Conservation (phyloP, 2,888 invertebrate genomes). For the Drosophila heteroneura region DNA sequence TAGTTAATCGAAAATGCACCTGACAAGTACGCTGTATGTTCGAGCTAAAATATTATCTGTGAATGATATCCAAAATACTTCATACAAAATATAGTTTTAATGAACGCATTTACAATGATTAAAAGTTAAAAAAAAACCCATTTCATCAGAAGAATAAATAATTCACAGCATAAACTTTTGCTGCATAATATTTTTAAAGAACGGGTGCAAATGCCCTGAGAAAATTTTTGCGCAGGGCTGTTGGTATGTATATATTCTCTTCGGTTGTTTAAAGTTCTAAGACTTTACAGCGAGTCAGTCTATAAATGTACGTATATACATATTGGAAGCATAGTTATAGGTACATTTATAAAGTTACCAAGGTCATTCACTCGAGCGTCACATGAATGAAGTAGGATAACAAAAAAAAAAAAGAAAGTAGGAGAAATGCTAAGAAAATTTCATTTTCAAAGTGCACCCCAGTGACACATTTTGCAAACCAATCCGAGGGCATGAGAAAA, state of each 20-base stretch:
- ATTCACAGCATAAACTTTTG: background rate
- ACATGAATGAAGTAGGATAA: slow-evolving; percentile 29
- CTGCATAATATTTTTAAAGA: background rate
- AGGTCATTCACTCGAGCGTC: slow-evolving; percentile 49
- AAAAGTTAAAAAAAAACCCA: background rate
- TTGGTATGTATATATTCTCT: background rate
- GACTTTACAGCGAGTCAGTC: slow-evolving; percentile 8
- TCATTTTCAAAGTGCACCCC: slow-evolving; percentile 82
- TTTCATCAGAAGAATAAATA: background rate
- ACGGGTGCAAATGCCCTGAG: background rate
- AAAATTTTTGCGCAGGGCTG: background rate
- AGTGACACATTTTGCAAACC: slow-evolving; percentile 75
- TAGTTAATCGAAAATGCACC: background rate
- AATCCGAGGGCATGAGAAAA: slow-evolving; percentile 14
- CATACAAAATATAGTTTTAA: background rate
- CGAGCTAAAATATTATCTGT: background rate
- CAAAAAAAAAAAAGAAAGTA: slow-evolving; percentile 9
- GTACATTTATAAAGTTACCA: slow-evolving; percentile 29
- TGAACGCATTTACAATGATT: background rate
- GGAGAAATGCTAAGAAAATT: slow-evolving; percentile 61
- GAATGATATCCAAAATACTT: background rate
- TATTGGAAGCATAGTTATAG: slow-evolving; percentile 14
- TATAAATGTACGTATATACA: background rate
- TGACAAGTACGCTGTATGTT: too few species aligned
- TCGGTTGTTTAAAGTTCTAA: slow-evolving; percentile 7